Conservation (phyloP, 2,797 vertebrate genomes). For the Pangasius sanitwongsei region DNA sequence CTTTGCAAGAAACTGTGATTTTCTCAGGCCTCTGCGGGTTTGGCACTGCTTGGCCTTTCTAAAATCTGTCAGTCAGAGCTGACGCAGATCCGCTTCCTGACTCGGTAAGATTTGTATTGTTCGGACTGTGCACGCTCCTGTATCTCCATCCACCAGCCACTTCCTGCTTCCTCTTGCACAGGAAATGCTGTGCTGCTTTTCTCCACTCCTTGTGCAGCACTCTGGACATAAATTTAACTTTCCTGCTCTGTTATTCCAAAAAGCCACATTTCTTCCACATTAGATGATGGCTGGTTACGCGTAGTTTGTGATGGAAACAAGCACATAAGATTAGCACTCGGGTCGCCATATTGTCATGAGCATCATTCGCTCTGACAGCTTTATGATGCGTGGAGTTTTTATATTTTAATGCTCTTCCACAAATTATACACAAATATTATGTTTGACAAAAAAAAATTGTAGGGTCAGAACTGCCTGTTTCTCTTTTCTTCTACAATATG, state of each 20-base stretch:
- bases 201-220: constrained; percentile 44
- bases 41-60: constrained; percentile 57
- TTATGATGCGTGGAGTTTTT: background rate
- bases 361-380: constrained; percentile 1
- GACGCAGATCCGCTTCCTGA: constrained; percentile 85
- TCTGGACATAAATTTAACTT: constrained; percentile 51
- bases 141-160: constrained; percentile 77
- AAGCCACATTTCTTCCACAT: constrained; percentile 37
- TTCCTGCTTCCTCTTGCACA: constrained; percentile 84
- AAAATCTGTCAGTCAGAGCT: constrained; percentile 68
- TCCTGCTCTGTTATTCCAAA: constrained; percentile 41
- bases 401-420: background rate
- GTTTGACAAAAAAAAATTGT: background rate
- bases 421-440: background rate
- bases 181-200: constrained; percentile 72
- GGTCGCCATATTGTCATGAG: background rate
- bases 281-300: background rate
- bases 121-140: constrained; percentile 65
- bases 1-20: constrained; percentile 50
- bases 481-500: background rate
- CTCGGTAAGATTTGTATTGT: constrained; percentile 79
- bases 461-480: background rate
- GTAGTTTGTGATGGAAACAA: constrained; percentile 13
- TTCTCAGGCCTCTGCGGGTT: constrained; percentile 49
- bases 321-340: background rate